Conservation (phyloP, 2,113 vertebrate genomes). For the Notarius quadriscutis region DNA sequence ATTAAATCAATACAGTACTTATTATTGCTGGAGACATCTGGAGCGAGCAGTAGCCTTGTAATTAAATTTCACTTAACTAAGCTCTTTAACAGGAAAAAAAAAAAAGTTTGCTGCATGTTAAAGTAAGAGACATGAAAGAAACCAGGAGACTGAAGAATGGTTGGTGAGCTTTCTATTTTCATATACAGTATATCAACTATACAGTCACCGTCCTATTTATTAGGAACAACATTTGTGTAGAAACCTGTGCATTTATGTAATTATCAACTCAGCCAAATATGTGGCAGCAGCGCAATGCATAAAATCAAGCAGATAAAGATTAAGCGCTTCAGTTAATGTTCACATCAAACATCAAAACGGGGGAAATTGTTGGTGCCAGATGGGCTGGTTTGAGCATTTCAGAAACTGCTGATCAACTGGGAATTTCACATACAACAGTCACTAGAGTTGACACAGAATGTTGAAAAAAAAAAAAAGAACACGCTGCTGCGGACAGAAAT, state of each 20-base stretch:
- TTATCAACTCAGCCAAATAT: not conserved
- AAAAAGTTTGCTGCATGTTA: conserved; percentile 4
- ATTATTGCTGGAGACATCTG: conserved; percentile 51
- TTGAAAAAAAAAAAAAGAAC: not conserved
- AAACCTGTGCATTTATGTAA: not conserved
- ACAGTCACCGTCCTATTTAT: not conserved
- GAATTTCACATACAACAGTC: no score
- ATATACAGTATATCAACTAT: not conserved
- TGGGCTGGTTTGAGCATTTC: no score
- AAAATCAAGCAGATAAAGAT: not conserved
- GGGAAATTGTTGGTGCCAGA: not conserved
- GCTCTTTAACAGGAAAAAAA: conserved; percentile 32
- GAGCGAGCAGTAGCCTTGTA: conserved; percentile 32
- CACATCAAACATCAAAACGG: not conserved
- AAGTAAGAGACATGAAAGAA: not conserved
- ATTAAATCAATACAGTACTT: conserved; percentile 62
- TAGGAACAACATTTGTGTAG: not conserved
- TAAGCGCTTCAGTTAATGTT: not conserved
- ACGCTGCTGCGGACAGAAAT: not conserved
- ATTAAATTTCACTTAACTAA: conserved; percentile 47
- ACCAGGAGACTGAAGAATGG: conserved; percentile 1
- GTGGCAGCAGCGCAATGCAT: conserved; percentile 31
- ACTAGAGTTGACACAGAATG: not conserved
- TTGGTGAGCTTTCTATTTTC: conserved; percentile 6
- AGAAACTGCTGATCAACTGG: no score